These are phyloP conservation scores for Thereva nobilitata DNA, from an alignment of 2,888 invertebrate genomes.

Conservation along the genomic window DNA sequence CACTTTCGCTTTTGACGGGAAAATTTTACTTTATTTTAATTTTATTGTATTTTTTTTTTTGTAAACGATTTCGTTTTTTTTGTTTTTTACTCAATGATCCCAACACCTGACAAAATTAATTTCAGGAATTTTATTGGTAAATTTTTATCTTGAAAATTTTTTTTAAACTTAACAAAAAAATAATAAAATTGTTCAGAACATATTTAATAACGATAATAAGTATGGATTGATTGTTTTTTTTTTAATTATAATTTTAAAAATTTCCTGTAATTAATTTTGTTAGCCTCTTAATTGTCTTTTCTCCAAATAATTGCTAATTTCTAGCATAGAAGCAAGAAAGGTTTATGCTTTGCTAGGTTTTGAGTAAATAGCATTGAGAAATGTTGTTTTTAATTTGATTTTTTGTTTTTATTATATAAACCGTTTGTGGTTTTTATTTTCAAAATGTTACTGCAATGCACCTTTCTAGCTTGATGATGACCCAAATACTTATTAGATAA, in stretches of 20 bases:
- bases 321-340: slow-evolving; percentile 37
- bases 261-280: slow-evolving; percentile 50
- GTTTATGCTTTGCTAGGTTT: slow-evolving; percentile 16
- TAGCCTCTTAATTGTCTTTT: slow-evolving; percentile 49
- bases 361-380: neutral
- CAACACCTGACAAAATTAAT: slow-evolving; percentile 57
- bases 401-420: slow-evolving; percentile 8
- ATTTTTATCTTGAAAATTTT: neutral
- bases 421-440: slow-evolving; percentile 1
- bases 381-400: slow-evolving; percentile 27
- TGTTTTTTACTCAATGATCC: slow-evolving; percentile 42
- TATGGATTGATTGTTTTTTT: too few species aligned
- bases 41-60: slow-evolving; percentile 20
- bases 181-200: neutral
- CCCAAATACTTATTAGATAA: slow-evolving; percentile 32
- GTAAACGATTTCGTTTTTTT: slow-evolving; percentile 1
- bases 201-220: too few species aligned
- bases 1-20: neutral
- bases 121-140: slow-evolving; percentile 39
- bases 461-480: slow-evolving; percentile 40
- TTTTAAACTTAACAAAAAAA: neutral
- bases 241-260: neutral
- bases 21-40: slow-evolving; percentile 20
- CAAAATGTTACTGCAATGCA: slow-evolving; percentile 18
- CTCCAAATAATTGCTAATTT: slow-evolving; percentile 15